These are phyloP conservation scores for Perizoma flavofasciatum DNA, from an alignment of 2,888 invertebrate genomes.

Conservation along the genomic window DNA sequence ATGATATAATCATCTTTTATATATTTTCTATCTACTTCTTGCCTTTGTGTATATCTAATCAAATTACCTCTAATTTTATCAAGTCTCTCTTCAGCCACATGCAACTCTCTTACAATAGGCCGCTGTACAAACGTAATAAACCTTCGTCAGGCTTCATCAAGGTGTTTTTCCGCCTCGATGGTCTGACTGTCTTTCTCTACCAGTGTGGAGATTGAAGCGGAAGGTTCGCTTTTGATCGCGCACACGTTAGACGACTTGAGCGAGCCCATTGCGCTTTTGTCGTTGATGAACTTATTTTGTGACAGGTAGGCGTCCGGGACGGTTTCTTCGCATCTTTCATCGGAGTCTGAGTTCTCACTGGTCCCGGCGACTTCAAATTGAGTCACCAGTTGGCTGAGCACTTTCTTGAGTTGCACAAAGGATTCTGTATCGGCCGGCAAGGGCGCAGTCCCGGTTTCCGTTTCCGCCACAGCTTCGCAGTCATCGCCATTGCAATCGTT, in stretches of 20 bases:
- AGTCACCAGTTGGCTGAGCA: conserved; percentile 66
- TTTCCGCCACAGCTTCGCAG: conserved; percentile 53
- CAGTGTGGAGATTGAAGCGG: conserved; percentile 11
- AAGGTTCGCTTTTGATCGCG: conserved; percentile 24
- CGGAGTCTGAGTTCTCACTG: conserved; percentile 49
- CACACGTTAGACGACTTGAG: conserved; percentile 21
- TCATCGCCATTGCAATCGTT: conserved; percentile 52
- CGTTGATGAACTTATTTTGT: conserved; percentile 44
- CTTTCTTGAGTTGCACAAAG: conserved; percentile 74
- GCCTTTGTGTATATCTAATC: conserved; percentile 14
- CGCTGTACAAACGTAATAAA: conserved; percentile 11
- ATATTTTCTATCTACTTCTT: conserved; percentile 5
- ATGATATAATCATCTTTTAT: neutral
- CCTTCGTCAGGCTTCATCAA: conserved; percentile 36
- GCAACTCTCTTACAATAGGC: conserved; percentile 14
- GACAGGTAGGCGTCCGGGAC: conserved; percentile 40
- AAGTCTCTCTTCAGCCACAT: conserved; percentile 24
- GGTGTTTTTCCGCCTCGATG: conserved; percentile 4
- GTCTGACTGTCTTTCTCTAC: conserved; percentile 17
- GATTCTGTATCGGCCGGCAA: conserved; percentile 57
- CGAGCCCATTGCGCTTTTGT: conserved; percentile 31
- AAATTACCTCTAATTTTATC: conserved; percentile 20
- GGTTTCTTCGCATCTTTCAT: conserved; percentile 39
- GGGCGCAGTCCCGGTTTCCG: conserved; percentile 23
- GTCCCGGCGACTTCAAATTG: conserved; percentile 68